Evolutionary conservation across 2,113 vertebrate genomes (phyloP).

Genomic region (Centropus bengalensis): DNA sequence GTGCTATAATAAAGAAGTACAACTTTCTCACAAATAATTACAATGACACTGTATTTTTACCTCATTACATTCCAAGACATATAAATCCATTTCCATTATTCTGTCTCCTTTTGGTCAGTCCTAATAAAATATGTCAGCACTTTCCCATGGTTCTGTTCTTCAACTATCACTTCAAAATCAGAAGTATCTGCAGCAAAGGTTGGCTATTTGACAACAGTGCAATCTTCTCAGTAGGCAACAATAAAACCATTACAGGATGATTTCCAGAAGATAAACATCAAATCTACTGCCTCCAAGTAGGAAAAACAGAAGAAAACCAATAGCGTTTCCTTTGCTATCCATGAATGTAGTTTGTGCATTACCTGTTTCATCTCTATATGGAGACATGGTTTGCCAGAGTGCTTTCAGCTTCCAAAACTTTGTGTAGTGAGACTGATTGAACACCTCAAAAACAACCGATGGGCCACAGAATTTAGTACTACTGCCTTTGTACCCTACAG

Average conservation of each 20-base stretch:
- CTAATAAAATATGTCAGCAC: background rate
- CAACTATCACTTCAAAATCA: background rate
- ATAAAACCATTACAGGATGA: background rate
- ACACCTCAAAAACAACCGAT: background rate
- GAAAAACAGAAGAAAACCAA: background rate
- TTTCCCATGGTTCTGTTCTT: background rate
- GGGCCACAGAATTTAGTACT: background rate
- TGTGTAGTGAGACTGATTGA: background rate
- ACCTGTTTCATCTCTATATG: background rate
- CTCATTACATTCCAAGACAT: background rate
- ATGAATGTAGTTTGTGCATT: background rate
- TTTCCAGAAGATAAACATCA: background rate
- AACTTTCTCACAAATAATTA: background rate
- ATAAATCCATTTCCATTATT: background rate
- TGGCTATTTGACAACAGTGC: background rate
- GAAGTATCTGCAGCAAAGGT: background rate
- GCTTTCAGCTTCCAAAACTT: background rate
- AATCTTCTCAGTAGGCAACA: background rate
- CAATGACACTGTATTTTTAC: background rate
- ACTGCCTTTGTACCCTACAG: background rate
- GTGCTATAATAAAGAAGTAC: background rate
- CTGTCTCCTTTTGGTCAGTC: background rate
- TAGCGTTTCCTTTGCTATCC: background rate
- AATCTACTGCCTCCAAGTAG: background rate
- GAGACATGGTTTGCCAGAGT: background rate